Base-by-base conservation (phyloP, 2,888 invertebrate species). In the Agonopterix alstromeriana region DNA sequence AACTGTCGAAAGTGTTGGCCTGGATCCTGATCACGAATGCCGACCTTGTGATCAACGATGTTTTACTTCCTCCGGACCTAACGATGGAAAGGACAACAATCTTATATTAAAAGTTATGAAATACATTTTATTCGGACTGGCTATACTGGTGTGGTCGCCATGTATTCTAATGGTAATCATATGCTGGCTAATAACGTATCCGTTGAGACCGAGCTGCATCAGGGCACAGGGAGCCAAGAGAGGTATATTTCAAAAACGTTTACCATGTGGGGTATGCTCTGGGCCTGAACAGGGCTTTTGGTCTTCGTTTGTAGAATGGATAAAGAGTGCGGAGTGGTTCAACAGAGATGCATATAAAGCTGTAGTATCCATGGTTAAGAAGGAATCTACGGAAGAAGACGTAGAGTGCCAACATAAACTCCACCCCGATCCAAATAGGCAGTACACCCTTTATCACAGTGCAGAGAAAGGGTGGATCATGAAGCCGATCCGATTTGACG, bases 141-240 rank as follows among this genome's bases (percentile, higher is more conserved):
- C 65, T 27, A 36, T 69, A 48, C 50, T 76, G n/a, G 57, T 62
- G 35, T 78, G 72, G 76, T 65, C 63, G 42, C 77, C 78, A 10
- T 77, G 73, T 55, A 57, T 79, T 51, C 46, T 77, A 42, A 49
- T 57, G 35, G 50, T 67, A 45, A 51, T 54, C 42, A 11, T 71
- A 48, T 62, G 54, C 52, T 73, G 71, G 72, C 48, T 68, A 46
- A 36, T 77, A 44, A 58, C 65, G 10, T 67, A 66, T 54, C 69
- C 70, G 45, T 53, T 65, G 35, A 63, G 55, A 46, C 61, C 64
- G 27, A 27, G 5, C 27, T 27, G 27, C 27, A 27, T 27, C 7
- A 27, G 27, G 27, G 27, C 27, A 10, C 55, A 52, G 35, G 41
- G 10, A n/a, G 38, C 7, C 38, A 38, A n/a, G 10, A 38, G 9